Evolutionary conservation across 2,888 invertebrate genomes (phyloP).

Genomic region (Epiblema foenella): DNA sequence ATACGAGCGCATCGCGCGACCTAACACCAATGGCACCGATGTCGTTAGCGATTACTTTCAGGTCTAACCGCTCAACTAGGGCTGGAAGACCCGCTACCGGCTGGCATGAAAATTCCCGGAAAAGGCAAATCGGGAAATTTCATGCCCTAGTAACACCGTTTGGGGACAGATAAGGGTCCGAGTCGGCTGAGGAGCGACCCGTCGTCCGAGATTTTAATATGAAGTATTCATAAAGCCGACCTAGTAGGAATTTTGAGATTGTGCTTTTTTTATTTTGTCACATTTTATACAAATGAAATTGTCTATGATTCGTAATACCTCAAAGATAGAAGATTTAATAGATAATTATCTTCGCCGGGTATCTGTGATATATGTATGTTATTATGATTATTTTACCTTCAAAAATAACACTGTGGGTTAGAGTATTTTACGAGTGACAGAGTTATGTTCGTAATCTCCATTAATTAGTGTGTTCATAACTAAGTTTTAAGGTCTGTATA

Average conservation of each 20-base stretch:
- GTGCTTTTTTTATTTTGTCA: constrained; percentile 69
- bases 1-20: constrained; percentile 73
- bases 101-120: no score
- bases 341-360: constrained; percentile 76
- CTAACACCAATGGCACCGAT: constrained; percentile 57
- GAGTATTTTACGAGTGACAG: constrained; percentile 40
- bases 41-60: constrained; percentile 72
- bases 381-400: constrained; percentile 65
- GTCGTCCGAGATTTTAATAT: constrained; percentile 54
- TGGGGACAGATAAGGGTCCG: no score
- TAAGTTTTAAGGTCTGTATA: constrained; percentile 49
- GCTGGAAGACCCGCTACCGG: no score
- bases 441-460: constrained; percentile 53
- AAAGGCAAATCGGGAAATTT: no score
- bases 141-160: no score
- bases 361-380: constrained; percentile 76
- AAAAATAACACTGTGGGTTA: constrained; percentile 19
- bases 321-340: constrained; percentile 65
- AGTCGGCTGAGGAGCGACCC: not conserved
- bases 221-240: constrained; percentile 46
- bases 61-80: constrained; percentile 3
- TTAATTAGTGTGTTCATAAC: constrained; percentile 61
- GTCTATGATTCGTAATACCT: constrained; percentile 69
- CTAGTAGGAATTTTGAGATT: constrained; percentile 65
- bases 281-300: constrained; percentile 57